Evolutionary conservation across 2,113 vertebrate species (phyloP).

Genomic region (Myrmophylax atrothorax): DNA sequence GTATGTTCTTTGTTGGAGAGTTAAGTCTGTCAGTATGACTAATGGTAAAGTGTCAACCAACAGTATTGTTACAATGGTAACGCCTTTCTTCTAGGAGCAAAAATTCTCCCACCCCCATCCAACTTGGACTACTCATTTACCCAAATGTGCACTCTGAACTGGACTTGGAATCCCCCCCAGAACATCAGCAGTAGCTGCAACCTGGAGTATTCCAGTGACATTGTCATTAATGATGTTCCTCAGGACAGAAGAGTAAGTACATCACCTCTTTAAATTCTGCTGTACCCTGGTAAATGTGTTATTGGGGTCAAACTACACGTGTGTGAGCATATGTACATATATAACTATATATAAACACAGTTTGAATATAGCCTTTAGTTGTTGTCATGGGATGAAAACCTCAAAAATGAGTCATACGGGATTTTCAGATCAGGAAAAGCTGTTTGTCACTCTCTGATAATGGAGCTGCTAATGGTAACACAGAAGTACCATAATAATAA

Average conservation of each 20-base stretch:
- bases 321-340: too few species aligned
- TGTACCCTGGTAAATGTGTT: neutral
- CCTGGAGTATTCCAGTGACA: constrained; percentile 13
- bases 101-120: constrained; percentile 20
- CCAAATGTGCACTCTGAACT: constrained; percentile 41
- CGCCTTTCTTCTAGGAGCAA: neutral
- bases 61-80: neutral
- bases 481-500: neutral
- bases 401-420: neutral
- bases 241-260: neutral
- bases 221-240: neutral
- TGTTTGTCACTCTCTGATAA: neutral
- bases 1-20: neutral
- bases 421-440: neutral
- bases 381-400: neutral
- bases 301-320: fast-evolving
- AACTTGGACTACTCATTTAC: constrained; percentile 13
- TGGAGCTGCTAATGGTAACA: neutral
- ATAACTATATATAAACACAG: neutral
- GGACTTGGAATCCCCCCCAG: neutral
- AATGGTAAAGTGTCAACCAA: neutral
- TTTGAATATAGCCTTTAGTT: neutral
- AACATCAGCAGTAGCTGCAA: neutral
- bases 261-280: neutral
- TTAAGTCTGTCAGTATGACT: neutral